These are phyloP conservation scores for Antigone vipio DNA, from an alignment of 2,113 vertebrate genomes.

Conservation along the genomic window DNA sequence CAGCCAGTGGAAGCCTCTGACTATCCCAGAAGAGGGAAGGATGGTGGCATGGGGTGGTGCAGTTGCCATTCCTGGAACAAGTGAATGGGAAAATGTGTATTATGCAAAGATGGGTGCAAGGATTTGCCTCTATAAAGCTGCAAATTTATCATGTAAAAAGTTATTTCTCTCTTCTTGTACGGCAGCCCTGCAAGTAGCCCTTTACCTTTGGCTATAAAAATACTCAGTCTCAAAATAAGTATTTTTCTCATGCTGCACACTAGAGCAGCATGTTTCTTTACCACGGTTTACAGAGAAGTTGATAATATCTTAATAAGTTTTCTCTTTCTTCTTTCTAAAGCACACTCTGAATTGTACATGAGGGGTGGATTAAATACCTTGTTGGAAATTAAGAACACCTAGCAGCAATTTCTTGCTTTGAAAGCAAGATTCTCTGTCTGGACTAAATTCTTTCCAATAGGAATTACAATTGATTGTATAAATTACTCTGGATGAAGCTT, in stretches of 20 bases:
- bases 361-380: background rate
- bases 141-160: background rate
- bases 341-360: background rate
- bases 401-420: background rate
- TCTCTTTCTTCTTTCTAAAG: background rate
- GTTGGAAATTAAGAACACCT: background rate
- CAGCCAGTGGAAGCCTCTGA: background rate
- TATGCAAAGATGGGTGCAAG: background rate
- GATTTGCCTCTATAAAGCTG: background rate
- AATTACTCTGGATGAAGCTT: background rate
- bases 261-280: background rate
- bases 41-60: background rate
- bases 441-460: background rate
- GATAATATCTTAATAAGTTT: background rate
- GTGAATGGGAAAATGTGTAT: background rate
- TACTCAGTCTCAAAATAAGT: background rate
- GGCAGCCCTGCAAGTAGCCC: background rate
- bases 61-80: background rate
- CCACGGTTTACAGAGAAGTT: background rate
- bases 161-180: background rate
- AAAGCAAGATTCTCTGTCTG: background rate
- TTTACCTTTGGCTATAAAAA: background rate
- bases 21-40: background rate
- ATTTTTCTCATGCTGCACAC: background rate
- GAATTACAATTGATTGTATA: background rate